These are phyloP conservation scores for Brevipalpus yothersi DNA, from an alignment of 1,140 invertebrate species.

Conservation along the genomic window DNA sequence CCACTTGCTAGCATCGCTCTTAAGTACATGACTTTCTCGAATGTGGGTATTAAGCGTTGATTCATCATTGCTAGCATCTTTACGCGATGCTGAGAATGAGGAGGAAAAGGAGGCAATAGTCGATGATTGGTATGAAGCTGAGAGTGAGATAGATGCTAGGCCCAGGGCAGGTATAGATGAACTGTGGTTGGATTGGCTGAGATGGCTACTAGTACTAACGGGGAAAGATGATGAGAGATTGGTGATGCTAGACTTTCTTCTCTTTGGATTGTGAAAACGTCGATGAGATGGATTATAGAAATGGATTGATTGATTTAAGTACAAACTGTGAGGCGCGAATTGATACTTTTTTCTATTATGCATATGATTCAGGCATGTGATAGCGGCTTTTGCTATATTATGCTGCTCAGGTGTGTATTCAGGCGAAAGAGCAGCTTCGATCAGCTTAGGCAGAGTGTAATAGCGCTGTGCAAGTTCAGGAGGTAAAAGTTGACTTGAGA, in stretches of 20 bases:
- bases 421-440: conserved; percentile 41
- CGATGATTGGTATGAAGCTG: no score
- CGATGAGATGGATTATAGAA: conserved; percentile 11
- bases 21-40: conserved; percentile 43
- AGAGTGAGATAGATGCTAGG: no score
- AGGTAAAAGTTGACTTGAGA: conserved; percentile 35
- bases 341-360: conserved; percentile 48
- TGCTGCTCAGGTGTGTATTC: conserved; percentile 14
- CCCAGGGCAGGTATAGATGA: no score
- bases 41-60: conserved; percentile 32
- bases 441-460: conserved; percentile 49
- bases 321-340: conserved; percentile 48
- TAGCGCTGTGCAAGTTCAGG: conserved; percentile 59
- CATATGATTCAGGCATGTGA: conserved; percentile 42
- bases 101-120: no score
- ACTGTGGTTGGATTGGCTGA: no score
- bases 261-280: no score
- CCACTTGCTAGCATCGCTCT: conserved; percentile 44
- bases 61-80: conserved; percentile 23
- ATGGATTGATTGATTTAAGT: conserved; percentile 48
- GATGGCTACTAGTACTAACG: no score
- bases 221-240: no score
- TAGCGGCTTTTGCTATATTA: conserved; percentile 41
- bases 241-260: no score
- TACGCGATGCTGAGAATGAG: not conserved